Base-by-base conservation (phyloP, 1,140 invertebrate species). In the Dufourea novaeangliae region DNA sequence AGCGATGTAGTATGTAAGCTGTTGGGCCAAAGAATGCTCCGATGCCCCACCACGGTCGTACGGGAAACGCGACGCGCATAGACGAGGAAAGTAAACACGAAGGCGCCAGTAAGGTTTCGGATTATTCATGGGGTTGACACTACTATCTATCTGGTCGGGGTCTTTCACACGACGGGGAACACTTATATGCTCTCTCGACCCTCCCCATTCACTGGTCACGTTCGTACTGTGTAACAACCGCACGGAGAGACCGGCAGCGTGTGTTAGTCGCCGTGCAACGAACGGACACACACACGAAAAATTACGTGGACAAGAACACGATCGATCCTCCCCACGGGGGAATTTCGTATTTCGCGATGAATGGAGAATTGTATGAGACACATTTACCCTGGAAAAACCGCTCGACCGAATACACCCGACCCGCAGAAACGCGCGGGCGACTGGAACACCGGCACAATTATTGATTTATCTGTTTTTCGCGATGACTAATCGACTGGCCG, bases 81-180 rank as follows among this genome's bases (percentile, higher is more conserved):
- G 75, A 70, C 63, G 68, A 63, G 39, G 44, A n/a, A 57, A 68
- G 37, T 74, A 83, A 83, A 84, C 80, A 83, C 27, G 29, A 17
- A 78, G 80, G 52, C 80, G 76, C 78, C 76, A 74, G 37, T 71
- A 20, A n/a, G 39, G n/a, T 54, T 79, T 54, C 25, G 57, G 69
- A 82, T 82, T 83, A 83, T 83, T 66, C 62, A 66, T 37, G 32
- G 77, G 54, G 72, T 83, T 84, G 76, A 84, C 80, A 84, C 76
- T 78, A 59, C 56, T 82, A 78, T 64, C 56, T 82, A 78, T 64
- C 68, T 73, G 69, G 2, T 14, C 56, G 41, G 22, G 54, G 68
- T 73, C 71, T 78, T 74, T 82, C 80, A 66, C 69, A 46, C 52
- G 62, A 63, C 79, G 12, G 8, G 39, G 39, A 74, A 82, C 63